phyloP scores from a whole-genome alignment of 2,113 vertebrate species.

The Micronycteris hirsuta region DNA sequence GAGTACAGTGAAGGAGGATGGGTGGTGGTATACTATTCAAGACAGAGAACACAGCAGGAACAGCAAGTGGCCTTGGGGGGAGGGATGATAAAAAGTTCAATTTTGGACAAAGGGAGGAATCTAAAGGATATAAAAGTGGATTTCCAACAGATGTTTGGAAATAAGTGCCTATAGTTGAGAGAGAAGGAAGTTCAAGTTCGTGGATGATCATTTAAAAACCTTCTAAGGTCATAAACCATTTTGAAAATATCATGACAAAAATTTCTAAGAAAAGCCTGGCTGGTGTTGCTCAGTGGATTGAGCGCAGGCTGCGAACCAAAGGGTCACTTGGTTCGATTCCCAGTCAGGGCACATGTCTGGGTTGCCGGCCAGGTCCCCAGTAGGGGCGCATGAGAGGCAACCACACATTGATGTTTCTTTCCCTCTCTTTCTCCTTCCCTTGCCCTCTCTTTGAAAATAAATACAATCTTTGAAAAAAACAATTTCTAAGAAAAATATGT shows the following conservation, averaged over 20 bases:
- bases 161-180: background rate
- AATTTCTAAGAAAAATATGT: background rate
- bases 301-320: no score
- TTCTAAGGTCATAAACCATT: background rate
- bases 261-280: background rate
- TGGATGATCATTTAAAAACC: background rate
- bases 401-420: no score
- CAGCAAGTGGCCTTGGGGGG: background rate
- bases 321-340: no score
- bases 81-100: background rate
- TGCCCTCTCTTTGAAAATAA: no score
- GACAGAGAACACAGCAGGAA: background rate
- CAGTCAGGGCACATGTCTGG: no score
- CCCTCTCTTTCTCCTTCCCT: no score
- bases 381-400: no score
- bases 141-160: slow-evolving; percentile 11
- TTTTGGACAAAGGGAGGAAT: background rate
- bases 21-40: background rate
- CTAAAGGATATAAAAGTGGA: background rate
- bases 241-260: background rate
- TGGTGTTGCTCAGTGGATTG: no score
- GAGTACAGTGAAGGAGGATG: background rate
- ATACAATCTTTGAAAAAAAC: no score
- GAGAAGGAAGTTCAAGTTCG: background rate
- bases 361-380: no score